Conservation (phyloP, 2,113 vertebrate species). For the Pachyramphus minor region DNA sequence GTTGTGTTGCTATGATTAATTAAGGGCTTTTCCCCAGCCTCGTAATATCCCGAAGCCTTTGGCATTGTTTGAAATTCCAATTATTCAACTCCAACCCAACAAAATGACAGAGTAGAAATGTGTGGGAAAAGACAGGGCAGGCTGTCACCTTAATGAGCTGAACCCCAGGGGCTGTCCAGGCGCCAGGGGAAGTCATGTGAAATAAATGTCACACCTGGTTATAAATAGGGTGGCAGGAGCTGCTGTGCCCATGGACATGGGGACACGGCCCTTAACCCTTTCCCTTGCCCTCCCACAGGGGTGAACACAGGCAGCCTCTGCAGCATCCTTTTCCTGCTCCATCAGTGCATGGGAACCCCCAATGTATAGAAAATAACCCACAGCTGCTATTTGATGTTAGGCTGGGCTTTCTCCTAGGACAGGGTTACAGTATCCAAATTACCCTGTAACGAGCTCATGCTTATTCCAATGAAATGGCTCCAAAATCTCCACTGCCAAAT, state of each 20-base stretch:
- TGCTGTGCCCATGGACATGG: not conserved
- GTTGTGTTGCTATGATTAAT: not conserved
- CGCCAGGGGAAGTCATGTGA: not conserved
- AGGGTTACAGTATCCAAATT: not conserved
- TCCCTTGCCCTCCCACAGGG: not conserved
- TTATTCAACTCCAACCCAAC: not conserved
- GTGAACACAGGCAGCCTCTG: not conserved
- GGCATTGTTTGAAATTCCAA: not conserved
- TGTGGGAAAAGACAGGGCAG: not conserved
- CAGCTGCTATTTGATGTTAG: not conserved
- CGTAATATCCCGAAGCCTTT: not conserved
- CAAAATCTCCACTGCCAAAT: accelerated
- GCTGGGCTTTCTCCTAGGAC: not conserved
- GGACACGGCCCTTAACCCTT: not conserved
- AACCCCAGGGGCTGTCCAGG: not conserved
- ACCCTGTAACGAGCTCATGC: not conserved
- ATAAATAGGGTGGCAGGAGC: slow-evolving; percentile 19
- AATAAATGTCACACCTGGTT: slow-evolving; percentile 15
- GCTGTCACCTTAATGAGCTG: not conserved
- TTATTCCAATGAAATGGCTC: accelerated
- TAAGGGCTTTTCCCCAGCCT: not conserved
- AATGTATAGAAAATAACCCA: not conserved
- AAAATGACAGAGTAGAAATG: not conserved
- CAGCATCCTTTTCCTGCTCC: accelerated
- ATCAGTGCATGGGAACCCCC: not conserved